Evolutionary conservation across 2,797 vertebrate species (phyloP).

Genomic region (Selene dorsalis): DNA sequence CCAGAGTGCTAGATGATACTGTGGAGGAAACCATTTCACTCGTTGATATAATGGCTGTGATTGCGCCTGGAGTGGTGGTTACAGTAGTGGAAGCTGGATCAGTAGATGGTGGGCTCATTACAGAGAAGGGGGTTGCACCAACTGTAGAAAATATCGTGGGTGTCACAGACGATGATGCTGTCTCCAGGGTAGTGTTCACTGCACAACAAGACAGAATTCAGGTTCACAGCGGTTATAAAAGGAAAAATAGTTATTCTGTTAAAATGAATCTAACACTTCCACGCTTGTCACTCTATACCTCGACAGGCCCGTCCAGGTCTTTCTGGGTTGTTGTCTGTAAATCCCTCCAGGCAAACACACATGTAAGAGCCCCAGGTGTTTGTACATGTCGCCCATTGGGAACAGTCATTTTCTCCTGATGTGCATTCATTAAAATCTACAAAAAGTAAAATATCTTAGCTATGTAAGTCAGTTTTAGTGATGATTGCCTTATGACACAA

Average conservation of each 20-base stretch:
- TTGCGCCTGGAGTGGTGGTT: not conserved
- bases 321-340: slow-evolving; percentile 67
- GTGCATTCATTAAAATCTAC: slow-evolving; percentile 88
- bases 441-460: slow-evolving; percentile 16
- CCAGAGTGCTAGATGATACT: no score
- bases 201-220: slow-evolving; percentile 5
- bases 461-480: slow-evolving; percentile 4
- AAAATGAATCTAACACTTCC: not conserved
- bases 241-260: slow-evolving; percentile 3
- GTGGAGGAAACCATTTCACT: not conserved
- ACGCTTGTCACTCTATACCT: slow-evolving; percentile 73
- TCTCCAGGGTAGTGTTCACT: slow-evolving; percentile 21
- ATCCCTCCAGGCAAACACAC: slow-evolving; percentile 82
- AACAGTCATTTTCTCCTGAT: slow-evolving; percentile 83
- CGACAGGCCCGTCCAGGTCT: slow-evolving; percentile 85
- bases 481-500: not conserved
- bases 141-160: slow-evolving; percentile 8
- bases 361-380: slow-evolving; percentile 86
- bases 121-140: slow-evolving; percentile 8
- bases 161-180: slow-evolving; percentile 6
- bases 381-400: slow-evolving; percentile 74
- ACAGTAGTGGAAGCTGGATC: slow-evolving; percentile 1
- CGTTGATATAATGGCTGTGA: not conserved
- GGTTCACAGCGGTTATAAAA: not conserved
- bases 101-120: not conserved